phyloP scores from a whole-genome alignment of 2,113 vertebrate species.

The Diadophis punctatus region DNA sequence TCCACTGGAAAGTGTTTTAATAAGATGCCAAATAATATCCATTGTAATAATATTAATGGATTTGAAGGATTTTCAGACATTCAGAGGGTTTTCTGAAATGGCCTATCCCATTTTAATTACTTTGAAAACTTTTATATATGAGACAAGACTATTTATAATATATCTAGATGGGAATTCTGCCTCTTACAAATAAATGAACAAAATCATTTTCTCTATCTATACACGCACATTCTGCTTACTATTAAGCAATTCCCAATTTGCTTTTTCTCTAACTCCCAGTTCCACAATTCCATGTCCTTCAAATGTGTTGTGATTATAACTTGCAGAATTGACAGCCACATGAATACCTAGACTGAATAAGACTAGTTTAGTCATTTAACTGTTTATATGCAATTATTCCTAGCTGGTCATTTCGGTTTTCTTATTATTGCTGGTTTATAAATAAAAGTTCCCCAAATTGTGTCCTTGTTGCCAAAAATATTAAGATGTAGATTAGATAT shows the following conservation, averaged over 20 bases:
- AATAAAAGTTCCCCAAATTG: not conserved
- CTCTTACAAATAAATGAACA: not conserved
- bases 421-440: not conserved
- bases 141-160: not conserved
- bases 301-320: not conserved
- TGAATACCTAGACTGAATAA: not conserved
- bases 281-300: not conserved
- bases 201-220: not conserved
- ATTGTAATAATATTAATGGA: not conserved
- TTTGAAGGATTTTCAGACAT: not conserved
- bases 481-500: not conserved
- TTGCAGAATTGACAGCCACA: not conserved
- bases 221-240: not conserved
- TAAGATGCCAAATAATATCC: not conserved
- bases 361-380: not conserved
- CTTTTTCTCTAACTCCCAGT: not conserved
- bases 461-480: not conserved
- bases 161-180: not conserved
- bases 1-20: constrained; percentile 34
- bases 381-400: not conserved
- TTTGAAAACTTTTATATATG: not conserved
- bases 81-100: not conserved
- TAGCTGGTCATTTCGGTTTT: not conserved
- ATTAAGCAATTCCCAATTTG: not conserved
- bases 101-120: not conserved